These are phyloP conservation scores for Pyralis farinalis DNA, from an alignment of 2,888 invertebrate genomes.

Conservation along the genomic window DNA sequence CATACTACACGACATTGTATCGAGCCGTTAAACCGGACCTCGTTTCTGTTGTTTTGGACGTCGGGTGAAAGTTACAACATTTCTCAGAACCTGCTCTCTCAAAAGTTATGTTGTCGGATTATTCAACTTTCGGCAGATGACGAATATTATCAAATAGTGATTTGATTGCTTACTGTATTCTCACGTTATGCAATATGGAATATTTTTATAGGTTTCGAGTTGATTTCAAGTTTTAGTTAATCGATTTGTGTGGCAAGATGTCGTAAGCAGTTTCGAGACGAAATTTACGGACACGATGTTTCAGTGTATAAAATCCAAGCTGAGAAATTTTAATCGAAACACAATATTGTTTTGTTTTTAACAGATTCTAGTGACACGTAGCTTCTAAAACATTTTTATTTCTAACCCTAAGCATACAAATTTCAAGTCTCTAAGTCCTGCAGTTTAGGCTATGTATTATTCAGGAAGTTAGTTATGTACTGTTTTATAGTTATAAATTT, in stretches of 20 bases:
- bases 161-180: constrained; percentile 42
- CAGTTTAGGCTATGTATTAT: too few species aligned
- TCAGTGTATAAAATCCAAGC: too few species aligned
- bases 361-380: too few species aligned
- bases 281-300: too few species aligned
- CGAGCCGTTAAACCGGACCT: constrained; percentile 53
- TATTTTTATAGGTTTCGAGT: background rate
- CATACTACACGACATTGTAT: constrained; percentile 26
- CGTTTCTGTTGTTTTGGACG: constrained; percentile 34
- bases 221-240: background rate
- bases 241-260: background rate
- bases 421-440: too few species aligned
- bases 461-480: too few species aligned
- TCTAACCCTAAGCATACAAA: too few species aligned
- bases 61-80: constrained; percentile 64
- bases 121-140: constrained; percentile 61
- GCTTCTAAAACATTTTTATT: too few species aligned
- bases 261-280: too few species aligned
- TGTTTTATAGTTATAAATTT: too few species aligned
- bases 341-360: too few species aligned
- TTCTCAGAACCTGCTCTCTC: constrained; percentile 57
- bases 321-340: too few species aligned
- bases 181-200: constrained; percentile 28
- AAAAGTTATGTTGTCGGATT: constrained; percentile 46
- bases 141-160: constrained; percentile 53